Base-by-base conservation (phyloP, 2,113 vertebrate species). In the Syngnathus typhle region DNA sequence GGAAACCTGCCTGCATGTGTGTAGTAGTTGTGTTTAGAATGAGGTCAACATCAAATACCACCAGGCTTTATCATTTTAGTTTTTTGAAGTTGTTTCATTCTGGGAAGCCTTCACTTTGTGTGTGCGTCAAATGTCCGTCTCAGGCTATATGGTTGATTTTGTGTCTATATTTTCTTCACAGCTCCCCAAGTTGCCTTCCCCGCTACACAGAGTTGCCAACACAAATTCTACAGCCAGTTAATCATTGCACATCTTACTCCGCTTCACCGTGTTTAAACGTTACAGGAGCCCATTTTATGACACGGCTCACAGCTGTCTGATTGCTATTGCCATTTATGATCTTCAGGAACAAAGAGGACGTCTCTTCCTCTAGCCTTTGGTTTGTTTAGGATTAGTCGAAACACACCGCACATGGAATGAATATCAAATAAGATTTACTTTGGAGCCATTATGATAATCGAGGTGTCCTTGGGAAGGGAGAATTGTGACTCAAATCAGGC, bases 131-230 rank as follows among this genome's bases (percentile, higher is more conserved):
- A 52, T 72, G 60, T 38, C 37, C 44, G 7, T 69, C 44, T 13
- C 18, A 55, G 5, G 63, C 27, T 39, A 38, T 73, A 71, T 68
- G 67, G 65, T 11, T 63, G 10, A 58, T 21, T 72, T 69, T 64
- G 60, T 64, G 47, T 51, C 6, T 43, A 59, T 85, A 78, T 87
- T 90, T 89, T 83, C 66, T 82, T 79, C 3, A 38, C 80, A 83
- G 69, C 72, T 80, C 74, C 76, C 72, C 72, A 55, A 56, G 74
- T 78, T 71, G 67, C 74, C 67, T 82, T 76, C 69, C 67, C 67
- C 37, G 27, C 73, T 69, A 65, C 0, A 19, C 46, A 56, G 47
- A 64, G 65, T 43, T 65, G 82, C 76, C 81, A 88, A 86, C 79
- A 80, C 82, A 82, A 84, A 82, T 74, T 66, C 63, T 75, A 52